Base-by-base conservation (phyloP, 1,140 invertebrate genomes). In the Drosophila leontia region DNA sequence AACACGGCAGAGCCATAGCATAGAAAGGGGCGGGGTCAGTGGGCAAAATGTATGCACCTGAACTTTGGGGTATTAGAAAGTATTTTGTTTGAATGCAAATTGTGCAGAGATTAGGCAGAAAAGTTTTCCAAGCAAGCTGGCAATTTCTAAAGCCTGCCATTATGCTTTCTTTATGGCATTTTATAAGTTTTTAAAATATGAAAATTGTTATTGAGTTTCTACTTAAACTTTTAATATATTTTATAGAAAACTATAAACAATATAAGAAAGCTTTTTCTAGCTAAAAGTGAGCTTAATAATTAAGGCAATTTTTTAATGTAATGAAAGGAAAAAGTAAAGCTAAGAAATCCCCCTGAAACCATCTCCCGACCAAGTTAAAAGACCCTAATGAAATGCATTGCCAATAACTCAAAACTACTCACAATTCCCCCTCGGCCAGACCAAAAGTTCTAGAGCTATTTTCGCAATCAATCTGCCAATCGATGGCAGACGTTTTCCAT, bases 381-480 rank as follows among this genome's bases (percentile, higher is more conserved):
- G 3, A 55, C 37, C n/a, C 19, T 19, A 12, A 41, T 17, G 19
- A 41, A 12, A 50, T 44, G 35, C 42, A 17, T 23, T 8, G 13
- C 37, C 67, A 51, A 51, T 72, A 50, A 51, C 44, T 72, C 45
- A 60, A 50, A 35, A 37, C 12, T 29, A 72, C 37, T 34, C 42
- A 12, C 42, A 71, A 58, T 58, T 71, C 29, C 51, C 34, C 19
- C 12, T 11, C 12, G 13, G 37, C 37, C 37, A 26, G 3, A n/a
- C 37, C 19, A 37, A 32, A 44, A 48, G 26, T 41, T 34, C 19
- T 23, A 7, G 3, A 35, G 44, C 44, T 7, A 51, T 72, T 72
- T 48, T 44, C 42, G 32, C 62, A 78, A 82, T 82, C 75, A 78
- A 82, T 78, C 80, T 78, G 61, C 44, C 56, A 78, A 82, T 82